phyloP scores from a whole-genome alignment of 1,140 invertebrate species.

The Drosophila funebris region DNA sequence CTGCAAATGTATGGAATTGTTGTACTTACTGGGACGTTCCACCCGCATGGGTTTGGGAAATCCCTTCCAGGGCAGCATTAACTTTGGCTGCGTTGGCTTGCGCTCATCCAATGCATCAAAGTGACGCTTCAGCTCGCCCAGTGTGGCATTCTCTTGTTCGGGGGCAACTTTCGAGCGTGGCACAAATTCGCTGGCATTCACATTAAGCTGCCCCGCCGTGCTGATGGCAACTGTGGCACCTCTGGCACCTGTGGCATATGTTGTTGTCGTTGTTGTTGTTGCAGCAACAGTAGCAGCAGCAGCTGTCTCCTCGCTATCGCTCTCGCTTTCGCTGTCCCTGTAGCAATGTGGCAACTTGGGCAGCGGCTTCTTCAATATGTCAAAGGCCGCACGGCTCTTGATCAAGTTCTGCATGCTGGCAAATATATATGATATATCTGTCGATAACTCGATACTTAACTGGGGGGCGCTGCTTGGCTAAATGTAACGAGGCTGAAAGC shows the following conservation, averaged over 20 bases:
- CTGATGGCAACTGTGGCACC: too few relatives aligned
- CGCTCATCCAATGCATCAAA: background rate
- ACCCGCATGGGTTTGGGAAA: conserved; percentile 44
- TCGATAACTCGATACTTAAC: conserved; percentile 4
- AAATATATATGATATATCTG: background rate
- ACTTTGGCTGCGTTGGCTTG: conserved; percentile 2
- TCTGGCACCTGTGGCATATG: background rate
- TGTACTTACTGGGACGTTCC: conserved; percentile 4
- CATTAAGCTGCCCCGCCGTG: conserved; percentile 17
- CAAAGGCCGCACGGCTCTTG: conserved; percentile 20
- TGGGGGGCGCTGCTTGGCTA: conserved; percentile 21
- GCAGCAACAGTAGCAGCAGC: too few relatives aligned
- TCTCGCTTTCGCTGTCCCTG: conserved; percentile 14
- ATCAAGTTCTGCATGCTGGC: conserved; percentile 44
- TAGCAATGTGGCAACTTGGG: background rate
- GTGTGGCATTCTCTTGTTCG: background rate
- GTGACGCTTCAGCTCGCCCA: background rate
- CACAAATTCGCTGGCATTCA: conserved; percentile 39
- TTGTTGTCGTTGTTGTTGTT: background rate
- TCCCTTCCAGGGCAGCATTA: conserved; percentile 60
- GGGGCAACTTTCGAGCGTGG: conserved; percentile 15
- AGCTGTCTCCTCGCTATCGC: conserved; percentile 8
- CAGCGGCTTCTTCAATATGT: conserved; percentile 20
- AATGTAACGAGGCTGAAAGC: conserved; percentile 21
- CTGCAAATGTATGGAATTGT: background rate